phyloP scores from a whole-genome alignment of 1,140 invertebrate genomes.

The Pogonus chalceus region DNA sequence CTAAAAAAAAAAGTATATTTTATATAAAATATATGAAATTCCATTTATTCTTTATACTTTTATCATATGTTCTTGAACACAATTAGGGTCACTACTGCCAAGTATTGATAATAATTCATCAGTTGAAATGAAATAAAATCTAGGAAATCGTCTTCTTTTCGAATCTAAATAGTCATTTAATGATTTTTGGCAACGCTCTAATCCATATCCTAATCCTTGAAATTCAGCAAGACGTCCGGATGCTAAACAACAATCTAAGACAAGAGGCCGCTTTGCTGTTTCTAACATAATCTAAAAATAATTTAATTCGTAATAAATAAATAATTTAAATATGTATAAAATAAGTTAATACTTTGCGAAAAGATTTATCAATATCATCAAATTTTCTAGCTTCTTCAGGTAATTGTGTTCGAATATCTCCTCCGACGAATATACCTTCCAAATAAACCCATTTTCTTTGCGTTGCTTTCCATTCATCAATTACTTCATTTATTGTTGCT shows the following conservation, averaged over 20 bases:
- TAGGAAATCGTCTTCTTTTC: conserved; percentile 74
- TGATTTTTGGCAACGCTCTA: conserved; percentile 85
- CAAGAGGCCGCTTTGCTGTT: conserved; percentile 62
- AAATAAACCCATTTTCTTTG: conserved; percentile 85
- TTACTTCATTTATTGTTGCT: conserved; percentile 69
- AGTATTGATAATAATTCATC: conserved; percentile 83
- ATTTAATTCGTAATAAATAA: conserved; percentile 7
- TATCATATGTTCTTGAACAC: conserved; percentile 84
- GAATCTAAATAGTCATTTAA: conserved; percentile 80
- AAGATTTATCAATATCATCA: conserved; percentile 73
- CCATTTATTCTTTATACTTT: conserved; percentile 48
- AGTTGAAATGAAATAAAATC: conserved; percentile 90
- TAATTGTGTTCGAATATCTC: conserved; percentile 73
- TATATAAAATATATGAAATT: conserved; percentile 8
- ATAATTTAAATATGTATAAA: conserved; percentile 7
- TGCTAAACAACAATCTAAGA: conserved; percentile 64
- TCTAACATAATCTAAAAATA: conserved; percentile 66
- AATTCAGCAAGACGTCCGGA: conserved; percentile 65
- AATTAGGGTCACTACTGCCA: conserved; percentile 67
- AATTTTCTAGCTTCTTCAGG: conserved; percentile 83
- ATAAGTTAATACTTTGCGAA: conserved; percentile 47
- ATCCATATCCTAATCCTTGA: conserved; percentile 53
- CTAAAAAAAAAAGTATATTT: conserved; percentile 33
- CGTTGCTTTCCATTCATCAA: conserved; percentile 74
- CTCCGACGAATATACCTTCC: conserved; percentile 82